phyloP scores from a whole-genome alignment of 2,888 invertebrate genomes.

The Loripinus fragilis region DNA sequence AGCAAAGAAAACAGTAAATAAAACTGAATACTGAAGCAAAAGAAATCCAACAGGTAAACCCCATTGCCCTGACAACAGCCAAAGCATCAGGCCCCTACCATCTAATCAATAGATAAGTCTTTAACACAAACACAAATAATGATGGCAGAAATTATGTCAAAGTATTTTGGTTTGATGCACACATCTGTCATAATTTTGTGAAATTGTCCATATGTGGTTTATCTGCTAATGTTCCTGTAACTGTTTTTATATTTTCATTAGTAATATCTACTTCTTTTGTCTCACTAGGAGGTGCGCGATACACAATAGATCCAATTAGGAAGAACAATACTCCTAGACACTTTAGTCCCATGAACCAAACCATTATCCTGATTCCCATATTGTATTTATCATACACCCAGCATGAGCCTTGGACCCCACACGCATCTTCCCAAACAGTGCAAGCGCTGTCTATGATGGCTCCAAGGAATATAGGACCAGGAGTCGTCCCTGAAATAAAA shows the following conservation, averaged over 20 bases:
- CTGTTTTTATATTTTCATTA: not conserved
- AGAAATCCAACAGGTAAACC: too few species aligned
- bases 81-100: too few species aligned
- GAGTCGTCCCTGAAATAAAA: conserved; percentile 83
- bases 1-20: too few species aligned
- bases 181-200: not conserved
- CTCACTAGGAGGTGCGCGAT: conserved; percentile 55
- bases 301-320: conserved; percentile 88
- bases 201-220: not conserved
- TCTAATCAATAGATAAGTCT: too few species aligned
- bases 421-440: conserved; percentile 88
- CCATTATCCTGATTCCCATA: conserved; percentile 84
- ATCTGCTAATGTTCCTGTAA: not conserved
- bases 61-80: too few species aligned
- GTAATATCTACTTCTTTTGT: conserved; percentile 1
- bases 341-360: conserved; percentile 64
- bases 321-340: conserved; percentile 80
- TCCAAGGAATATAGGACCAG: conserved; percentile 89
- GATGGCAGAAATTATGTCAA: too few species aligned
- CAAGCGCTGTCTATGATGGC: conserved; percentile 89
- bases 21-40: too few species aligned
- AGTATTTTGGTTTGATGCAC: too few species aligned
- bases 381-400: conserved; percentile 87
- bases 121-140: too few species aligned
- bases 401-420: conserved; percentile 87